Evolutionary conservation across 2,113 vertebrate species (phyloP).

Genomic region (Erinaceus europaeus): DNA sequence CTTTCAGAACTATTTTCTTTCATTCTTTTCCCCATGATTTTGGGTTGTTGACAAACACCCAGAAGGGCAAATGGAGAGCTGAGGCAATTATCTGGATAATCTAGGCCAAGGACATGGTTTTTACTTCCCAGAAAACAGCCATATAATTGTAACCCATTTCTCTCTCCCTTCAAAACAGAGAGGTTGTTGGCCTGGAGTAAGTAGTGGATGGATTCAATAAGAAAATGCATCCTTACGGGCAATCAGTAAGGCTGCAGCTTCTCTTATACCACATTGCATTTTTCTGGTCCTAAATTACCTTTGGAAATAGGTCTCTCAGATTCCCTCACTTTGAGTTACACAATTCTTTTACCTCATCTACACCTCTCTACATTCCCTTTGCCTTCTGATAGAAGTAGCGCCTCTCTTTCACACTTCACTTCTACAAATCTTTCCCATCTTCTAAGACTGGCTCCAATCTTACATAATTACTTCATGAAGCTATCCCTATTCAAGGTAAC

Average conservation of each 20-base stretch:
- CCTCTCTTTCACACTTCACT: neutral
- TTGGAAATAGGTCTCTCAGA: too few relatives aligned
- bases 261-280: neutral
- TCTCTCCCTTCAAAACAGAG: neutral
- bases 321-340: neutral
- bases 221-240: neutral
- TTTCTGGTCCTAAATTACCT: neutral
- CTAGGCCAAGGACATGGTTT: constrained; percentile 57
- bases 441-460: neutral
- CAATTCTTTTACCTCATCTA: neutral
- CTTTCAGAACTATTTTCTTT: constrained; percentile 57
- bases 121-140: constrained; percentile 41
- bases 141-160: neutral
- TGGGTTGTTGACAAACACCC: constrained; percentile 65
- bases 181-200: neutral
- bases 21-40: constrained; percentile 46
- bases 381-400: neutral
- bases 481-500: neutral
- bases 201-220: neutral
- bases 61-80: constrained; percentile 37
- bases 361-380: neutral
- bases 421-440: neutral
- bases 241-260: neutral
- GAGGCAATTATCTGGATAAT: constrained; percentile 63
- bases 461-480: neutral